A percentile compares a stretch with the other conserved stretches of the same genome.
Evolutionary conservation across 2,113 vertebrate genomes (phyloP).

Genomic region (Puntigrus tetrazona): DNA sequence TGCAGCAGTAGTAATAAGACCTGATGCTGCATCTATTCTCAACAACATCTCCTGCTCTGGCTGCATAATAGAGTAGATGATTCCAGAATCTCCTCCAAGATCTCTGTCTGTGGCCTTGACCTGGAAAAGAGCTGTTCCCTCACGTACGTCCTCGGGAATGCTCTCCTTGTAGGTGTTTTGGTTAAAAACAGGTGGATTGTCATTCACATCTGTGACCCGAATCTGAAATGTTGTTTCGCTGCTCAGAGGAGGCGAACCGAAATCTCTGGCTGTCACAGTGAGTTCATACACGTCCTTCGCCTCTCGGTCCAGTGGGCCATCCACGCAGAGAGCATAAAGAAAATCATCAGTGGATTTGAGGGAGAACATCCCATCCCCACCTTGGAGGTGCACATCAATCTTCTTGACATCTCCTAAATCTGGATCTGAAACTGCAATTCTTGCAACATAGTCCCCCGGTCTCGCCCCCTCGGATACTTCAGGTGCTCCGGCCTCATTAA

Average conservation of each 20-base stretch:
- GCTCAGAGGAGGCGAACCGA: conserved; percentile 78
- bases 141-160: conserved; percentile 78
- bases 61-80: conserved; percentile 76
- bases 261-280: conserved; percentile 79
- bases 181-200: conserved; percentile 81
- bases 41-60: conserved; percentile 67
- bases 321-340: conserved; percentile 83
- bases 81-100: conserved; percentile 75
- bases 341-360: conserved; percentile 74
- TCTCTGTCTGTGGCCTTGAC: conserved; percentile 81
- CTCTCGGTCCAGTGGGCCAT: conserved; percentile 81
- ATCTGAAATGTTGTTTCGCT: conserved; percentile 74
- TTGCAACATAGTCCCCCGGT: conserved; percentile 82
- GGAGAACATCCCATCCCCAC: conserved; percentile 75
- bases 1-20: conserved; percentile 74
- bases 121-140: conserved; percentile 77
- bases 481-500: conserved; percentile 81
- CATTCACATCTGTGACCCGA: conserved; percentile 81
- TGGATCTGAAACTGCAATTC: conserved; percentile 85
- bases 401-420: conserved; percentile 70
- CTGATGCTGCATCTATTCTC: conserved; percentile 75
- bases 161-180: conserved; percentile 69
- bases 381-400: conserved; percentile 70
- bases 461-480: conserved; percentile 81
- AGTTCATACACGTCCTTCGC: conserved; percentile 78